Percentiles rank a stretch among this genome's conserved stretches.
Conservation (phyloP, 2,888 invertebrate species). For the Capitulum mitella region DNA sequence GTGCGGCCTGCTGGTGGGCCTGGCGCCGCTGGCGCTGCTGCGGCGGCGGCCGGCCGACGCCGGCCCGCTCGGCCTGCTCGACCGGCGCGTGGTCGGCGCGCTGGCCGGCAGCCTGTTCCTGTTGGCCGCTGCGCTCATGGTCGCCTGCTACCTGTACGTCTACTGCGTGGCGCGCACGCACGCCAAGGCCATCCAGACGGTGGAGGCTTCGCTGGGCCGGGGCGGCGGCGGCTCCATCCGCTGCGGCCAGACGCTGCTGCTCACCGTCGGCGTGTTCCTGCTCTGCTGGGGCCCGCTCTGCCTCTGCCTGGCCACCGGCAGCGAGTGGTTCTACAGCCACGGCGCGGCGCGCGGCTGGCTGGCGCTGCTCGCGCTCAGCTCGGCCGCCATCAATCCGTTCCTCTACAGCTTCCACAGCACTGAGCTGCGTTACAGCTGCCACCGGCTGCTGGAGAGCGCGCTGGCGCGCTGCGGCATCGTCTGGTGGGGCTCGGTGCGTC, state of each 20-base stretch:
- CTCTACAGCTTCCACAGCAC: constrained; percentile 58
- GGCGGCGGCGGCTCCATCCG: constrained; percentile 43
- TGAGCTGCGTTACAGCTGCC: constrained; percentile 54
- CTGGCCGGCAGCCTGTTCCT: constrained; percentile 55
- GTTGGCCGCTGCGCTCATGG: constrained; percentile 52
- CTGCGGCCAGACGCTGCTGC: constrained; percentile 56
- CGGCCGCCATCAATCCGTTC: constrained; percentile 58
- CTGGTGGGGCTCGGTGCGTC: background rate
- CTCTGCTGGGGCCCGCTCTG: constrained; percentile 57
- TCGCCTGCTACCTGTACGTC: constrained; percentile 57
- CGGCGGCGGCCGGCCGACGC: constrained; percentile 30
- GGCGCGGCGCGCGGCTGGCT: constrained; percentile 51
- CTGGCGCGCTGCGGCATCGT: constrained; percentile 41
- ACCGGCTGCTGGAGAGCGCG: constrained; percentile 51
- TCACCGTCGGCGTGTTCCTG: constrained; percentile 56
- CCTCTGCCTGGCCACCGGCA: constrained; percentile 43
- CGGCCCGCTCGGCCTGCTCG: constrained; percentile 43
- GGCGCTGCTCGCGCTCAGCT: constrained; percentile 53
- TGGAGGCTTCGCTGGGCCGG: constrained; percentile 50
- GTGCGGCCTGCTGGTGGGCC: constrained; percentile 52
- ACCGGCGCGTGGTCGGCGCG: constrained; percentile 52
- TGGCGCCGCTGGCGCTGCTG: constrained; percentile 51
- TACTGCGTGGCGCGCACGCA: constrained; percentile 57
- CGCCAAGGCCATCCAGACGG: constrained; percentile 56
- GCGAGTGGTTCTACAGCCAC: constrained; percentile 46